These are phyloP conservation scores for Eumacrocentrus americanus DNA, from an alignment of 2,888 invertebrate genomes.

Conservation along the genomic window DNA sequence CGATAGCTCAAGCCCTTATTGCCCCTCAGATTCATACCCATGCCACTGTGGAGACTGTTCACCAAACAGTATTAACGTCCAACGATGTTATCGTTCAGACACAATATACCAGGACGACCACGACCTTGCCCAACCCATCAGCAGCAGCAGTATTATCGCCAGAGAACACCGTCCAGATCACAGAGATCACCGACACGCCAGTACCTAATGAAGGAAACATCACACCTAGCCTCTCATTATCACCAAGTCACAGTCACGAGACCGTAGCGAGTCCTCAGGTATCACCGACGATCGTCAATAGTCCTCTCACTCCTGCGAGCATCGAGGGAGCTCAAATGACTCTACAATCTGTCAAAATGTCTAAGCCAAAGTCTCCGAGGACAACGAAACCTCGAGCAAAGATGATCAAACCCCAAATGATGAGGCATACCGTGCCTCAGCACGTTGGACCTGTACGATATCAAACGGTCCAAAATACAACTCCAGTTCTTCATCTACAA, in stretches of 20 bases:
- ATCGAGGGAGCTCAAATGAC: constrained; percentile 33
- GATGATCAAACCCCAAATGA: constrained; percentile 45
- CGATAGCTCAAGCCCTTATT: constrained; percentile 55
- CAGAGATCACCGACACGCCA: constrained; percentile 50
- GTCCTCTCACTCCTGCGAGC: constrained; percentile 30
- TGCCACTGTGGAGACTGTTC: constrained; percentile 56
- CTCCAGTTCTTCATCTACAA: constrained; percentile 64
- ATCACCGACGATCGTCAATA: constrained; percentile 40
- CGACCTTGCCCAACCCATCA: constrained; percentile 56
- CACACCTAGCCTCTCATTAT: constrained; percentile 36
- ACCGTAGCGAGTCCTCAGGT: constrained; percentile 46
- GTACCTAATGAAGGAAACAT: constrained; percentile 39
- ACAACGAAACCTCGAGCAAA: constrained; percentile 48
- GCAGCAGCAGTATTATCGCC: constrained; percentile 43
- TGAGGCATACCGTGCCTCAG: constrained; percentile 45
- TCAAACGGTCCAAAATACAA: constrained; percentile 57
- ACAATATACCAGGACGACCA: constrained; percentile 57
- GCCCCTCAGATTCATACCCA: constrained; percentile 56
- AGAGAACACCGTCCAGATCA: constrained; percentile 54
- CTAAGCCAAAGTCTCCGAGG: constrained; percentile 47
- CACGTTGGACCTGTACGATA: constrained; percentile 39
- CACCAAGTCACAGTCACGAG: constrained; percentile 40
- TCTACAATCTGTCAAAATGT: constrained; percentile 40
- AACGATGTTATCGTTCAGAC: constrained; percentile 58
- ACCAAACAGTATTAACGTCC: constrained; percentile 58